Percentiles rank a stretch among this genome's conserved stretches.
Evolutionary conservation across 2,888 invertebrate genomes (phyloP).

Genomic region (Andrena praecox): DNA sequence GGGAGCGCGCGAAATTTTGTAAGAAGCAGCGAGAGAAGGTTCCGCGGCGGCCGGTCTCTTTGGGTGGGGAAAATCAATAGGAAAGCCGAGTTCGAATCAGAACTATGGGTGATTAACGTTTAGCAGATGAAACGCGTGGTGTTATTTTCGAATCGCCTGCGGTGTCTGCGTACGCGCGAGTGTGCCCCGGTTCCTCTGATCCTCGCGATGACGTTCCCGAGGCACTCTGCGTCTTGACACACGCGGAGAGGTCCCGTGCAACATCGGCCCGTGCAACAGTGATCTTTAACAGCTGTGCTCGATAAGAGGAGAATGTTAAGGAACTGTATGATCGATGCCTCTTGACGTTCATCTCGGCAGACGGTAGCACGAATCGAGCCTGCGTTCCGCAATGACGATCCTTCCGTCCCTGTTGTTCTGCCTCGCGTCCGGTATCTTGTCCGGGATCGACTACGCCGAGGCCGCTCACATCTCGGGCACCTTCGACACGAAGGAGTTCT

Average conservation of each 20-base stretch:
- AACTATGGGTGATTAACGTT: constrained; percentile 58
- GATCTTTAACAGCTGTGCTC: constrained; percentile 57
- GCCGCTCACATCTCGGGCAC: constrained; percentile 88
- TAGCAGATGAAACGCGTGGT: constrained; percentile 40
- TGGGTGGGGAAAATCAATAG: constrained; percentile 75
- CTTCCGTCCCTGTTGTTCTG: constrained; percentile 39
- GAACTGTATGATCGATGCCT: constrained; percentile 31
- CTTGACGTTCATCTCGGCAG: constrained; percentile 50
- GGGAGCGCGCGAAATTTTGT: constrained; percentile 41
- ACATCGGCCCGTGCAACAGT: constrained; percentile 1
- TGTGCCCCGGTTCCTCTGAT: constrained; percentile 14
- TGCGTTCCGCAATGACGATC: constrained; percentile 47
- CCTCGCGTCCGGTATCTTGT: constrained; percentile 35
- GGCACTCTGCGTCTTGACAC: constrained; percentile 30
- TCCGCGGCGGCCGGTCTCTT: constrained; percentile 39
- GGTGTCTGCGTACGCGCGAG: constrained; percentile 7
- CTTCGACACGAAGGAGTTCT: constrained; percentile 91
- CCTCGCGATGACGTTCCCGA: constrained; percentile 30
- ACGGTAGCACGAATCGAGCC: constrained; percentile 26
- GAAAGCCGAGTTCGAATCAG: constrained; percentile 66
- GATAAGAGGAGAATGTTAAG: constrained; percentile 58
- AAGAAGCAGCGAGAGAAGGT: constrained; percentile 45
- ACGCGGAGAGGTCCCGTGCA: not conserved
- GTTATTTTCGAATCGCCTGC: constrained; percentile 54
- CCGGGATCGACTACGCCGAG: constrained; percentile 38